Base-by-base conservation (phyloP, 2,888 invertebrate genomes). In the Stenoptilia bipunctidactyla region DNA sequence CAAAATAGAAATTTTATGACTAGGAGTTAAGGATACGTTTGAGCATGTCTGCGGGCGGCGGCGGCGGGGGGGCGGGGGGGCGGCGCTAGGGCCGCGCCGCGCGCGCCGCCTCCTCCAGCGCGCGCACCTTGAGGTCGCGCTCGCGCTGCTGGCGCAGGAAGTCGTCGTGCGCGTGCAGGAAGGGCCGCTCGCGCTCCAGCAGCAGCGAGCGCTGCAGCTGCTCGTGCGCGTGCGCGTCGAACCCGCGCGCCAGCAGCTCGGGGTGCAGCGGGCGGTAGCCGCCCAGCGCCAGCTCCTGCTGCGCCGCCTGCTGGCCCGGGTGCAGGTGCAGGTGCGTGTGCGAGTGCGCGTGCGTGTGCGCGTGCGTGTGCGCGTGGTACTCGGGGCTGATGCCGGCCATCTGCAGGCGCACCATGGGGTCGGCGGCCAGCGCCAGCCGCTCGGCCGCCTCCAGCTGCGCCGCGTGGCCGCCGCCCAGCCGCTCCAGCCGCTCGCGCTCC, bases 301-400 rank as follows among this genome's bases (percentile, higher is more conserved):
- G 91, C 74, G 91, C 91, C 53, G 87, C 87, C 65, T 91, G 91
- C 72, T 90, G 90, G 48, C 91, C 91, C 61, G 91, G 91, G 69
- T 88, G 91, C 53, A 90, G 86, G 85, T 93, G 92, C 55, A 93
- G 87, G 84, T 93, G 93, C 54, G 92, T 90, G 85, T 93, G 93
- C 59, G 94, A 92, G 85, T 96, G 95, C 64, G 95, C 92, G 75
- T 94, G 94, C 53, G 93, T 93, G 84, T 94, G 94, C 57, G 94
- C 93, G 76, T 95, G 95, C 54, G 94, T 93, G 85, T 96, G 95
- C 63, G 94, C 93, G 82, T 95, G 95, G 85, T 93, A 94, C 85
- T 94, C 94, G 38, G 92, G 92, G 56, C 89, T 91, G 59, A 92
- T 91, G 67, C 94, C 94, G 56, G 94, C 94, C 94, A 96, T 94